These are phyloP conservation scores for Caloenas nicobarica DNA, from an alignment of 2,113 vertebrate genomes.

Conservation along the genomic window DNA sequence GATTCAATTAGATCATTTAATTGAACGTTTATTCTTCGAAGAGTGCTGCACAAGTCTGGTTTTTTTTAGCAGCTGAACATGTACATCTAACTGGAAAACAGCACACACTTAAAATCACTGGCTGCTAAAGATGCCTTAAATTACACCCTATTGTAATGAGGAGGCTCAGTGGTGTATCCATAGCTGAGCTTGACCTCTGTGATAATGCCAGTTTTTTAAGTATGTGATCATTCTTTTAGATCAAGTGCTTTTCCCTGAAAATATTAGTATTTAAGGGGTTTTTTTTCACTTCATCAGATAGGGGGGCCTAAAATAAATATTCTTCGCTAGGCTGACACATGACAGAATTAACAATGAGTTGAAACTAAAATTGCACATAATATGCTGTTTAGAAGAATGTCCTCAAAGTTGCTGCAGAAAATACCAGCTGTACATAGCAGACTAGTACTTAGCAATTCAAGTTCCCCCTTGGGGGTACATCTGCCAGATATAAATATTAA, in stretches of 20 bases:
- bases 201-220: background rate
- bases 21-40: constrained; percentile 10
- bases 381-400: background rate
- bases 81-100: background rate
- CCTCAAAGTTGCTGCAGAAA: constrained; percentile 39
- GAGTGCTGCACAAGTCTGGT: background rate
- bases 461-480: constrained; percentile 40
- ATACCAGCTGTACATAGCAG: constrained; percentile 49
- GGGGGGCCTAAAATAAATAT: constrained; percentile 14
- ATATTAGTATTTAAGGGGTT: background rate
- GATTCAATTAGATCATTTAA: constrained; percentile 28
- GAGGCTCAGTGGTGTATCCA: background rate
- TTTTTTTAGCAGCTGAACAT: background rate
- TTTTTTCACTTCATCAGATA: background rate
- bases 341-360: background rate
- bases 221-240: background rate
- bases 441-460: constrained; percentile 3
- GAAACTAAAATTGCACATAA: constrained; percentile 10
- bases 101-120: background rate
- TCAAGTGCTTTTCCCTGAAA: background rate
- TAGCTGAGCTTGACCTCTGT: background rate
- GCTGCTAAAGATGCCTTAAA: background rate
- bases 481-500: constrained; percentile 64
- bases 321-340: background rate
- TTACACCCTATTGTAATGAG: constrained; percentile 11